Evolutionary conservation across 2,888 invertebrate genomes (phyloP), one percentile per base, ranked within the genome.

Genomic region (Magallana nippona): DNA sequence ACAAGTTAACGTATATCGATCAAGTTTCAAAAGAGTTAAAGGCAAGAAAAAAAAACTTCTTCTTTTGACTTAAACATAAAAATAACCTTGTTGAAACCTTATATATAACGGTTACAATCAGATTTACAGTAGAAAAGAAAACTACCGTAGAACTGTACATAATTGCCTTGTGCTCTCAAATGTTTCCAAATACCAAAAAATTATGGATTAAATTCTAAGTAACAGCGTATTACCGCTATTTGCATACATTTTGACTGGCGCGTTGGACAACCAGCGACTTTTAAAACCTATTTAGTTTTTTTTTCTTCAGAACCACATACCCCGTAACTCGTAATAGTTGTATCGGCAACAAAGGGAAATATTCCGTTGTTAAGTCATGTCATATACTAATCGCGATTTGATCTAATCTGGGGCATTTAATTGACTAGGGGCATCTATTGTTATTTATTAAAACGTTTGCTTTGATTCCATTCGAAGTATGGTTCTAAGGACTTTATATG

Each of bases 391-490:
- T 71, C 32, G 71, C 15, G 71, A 71, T 71, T 15, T 71, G 71
- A 71, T 71, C 71, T 71, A 71, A 71, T 71, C 71, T 71, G 71
- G 27, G 71, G 27, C 71, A 22, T 15, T 71, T 71, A 71, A 71
- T 71, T 71, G 27, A 71, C 71, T 71, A 27, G 8, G 5, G 15
- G 71, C 27, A 71, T 71, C 71, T 71, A 71, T 71, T 71, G 71
- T 71, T 71, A 71, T 71, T 71, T 71, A 71, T 71, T 71, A 71
- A 71, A n/a, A 71, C 32, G 71, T 71, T 71, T 71, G 71, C 71
- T 32, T 71, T 71, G 71, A 71, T 71, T 71, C 71, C 32, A 71
- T 71, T 71, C 32, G 32, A 71, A 32, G 32, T 71, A 27, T 71
- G 13, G 71, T 22, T 71, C 71, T 27, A 27, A 27, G 71, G 22